Evolutionary conservation across 2,888 invertebrate species (phyloP), one percentile per base, ranked within the genome.

Genomic region (Drosophila kokeensis): DNA sequence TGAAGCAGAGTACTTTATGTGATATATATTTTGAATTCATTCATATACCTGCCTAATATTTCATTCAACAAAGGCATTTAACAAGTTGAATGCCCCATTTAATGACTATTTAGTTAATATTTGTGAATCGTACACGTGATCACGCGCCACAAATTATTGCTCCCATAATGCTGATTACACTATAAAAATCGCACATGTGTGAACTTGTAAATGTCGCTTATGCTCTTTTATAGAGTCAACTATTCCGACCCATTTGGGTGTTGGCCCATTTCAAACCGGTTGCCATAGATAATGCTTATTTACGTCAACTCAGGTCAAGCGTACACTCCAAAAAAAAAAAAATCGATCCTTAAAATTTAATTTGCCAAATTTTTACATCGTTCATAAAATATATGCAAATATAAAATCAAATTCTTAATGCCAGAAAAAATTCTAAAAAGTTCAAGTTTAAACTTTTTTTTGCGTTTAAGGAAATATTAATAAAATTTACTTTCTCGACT

Each of bases 151-250:
- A 53, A 68, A 55, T 70, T 65, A 77, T 69, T 73, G 69, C 29
- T 63, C 62, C 52, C 34, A 76, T 72, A 72, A 36, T 58, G 68
- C 63, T 76, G 69, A 76, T 76, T 76, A 69, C 62, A 76, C 76
- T 69, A 76, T 76, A 40, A 76, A 76, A 53, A 55, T 73, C 38
- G 76, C 69, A 57, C 76, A 76, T 76, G 76, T 53, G 65, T 73
- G 59, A 73, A 76, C 57, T 76, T 69, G 76, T 76, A 76, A 76
- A 76, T 76, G 69, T 27, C 38, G 29, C 24, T 42, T 29, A 62
- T 50, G 21, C 40, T 10, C 55, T 30, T 10, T 8, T 40, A 40
- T 40, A n/a, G 27, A 58, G 53, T 36, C 24, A 48, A 27, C 34
- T 29, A 38, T 42, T 49, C 32, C 27, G 34, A 11, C 52, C 40